phyloP scores from a whole-genome alignment of 2,888 invertebrate species.

The Caenorhabditis sp. region DNA sequence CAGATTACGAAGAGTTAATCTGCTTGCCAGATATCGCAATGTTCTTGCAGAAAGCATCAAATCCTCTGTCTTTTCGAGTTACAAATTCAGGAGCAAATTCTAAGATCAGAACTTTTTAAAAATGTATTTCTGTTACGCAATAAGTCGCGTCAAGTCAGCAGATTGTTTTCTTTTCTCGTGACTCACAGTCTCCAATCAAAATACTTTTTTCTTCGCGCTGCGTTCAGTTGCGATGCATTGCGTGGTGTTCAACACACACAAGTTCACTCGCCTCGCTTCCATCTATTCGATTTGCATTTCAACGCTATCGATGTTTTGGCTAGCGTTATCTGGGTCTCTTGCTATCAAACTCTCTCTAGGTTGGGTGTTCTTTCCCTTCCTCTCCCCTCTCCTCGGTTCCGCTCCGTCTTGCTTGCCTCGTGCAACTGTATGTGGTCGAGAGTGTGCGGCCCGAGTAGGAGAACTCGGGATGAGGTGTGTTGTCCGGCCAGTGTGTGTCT shows the following conservation, averaged over 20 bases:
- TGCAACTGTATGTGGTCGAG: slow-evolving; percentile 43
- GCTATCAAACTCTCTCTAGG: background rate
- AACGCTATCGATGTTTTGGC: slow-evolving; percentile 21
- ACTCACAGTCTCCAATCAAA: background rate
- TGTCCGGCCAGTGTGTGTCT: slow-evolving; percentile 9
- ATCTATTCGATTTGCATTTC: slow-evolving; percentile 34
- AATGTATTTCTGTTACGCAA: background rate
- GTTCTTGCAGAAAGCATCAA: background rate
- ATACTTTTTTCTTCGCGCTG: background rate
- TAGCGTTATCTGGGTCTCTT: background rate
- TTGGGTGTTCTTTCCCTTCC: slow-evolving; percentile 8
- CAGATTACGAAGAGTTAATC: background rate
- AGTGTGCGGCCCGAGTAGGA: slow-evolving; percentile 36
- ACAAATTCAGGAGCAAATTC: too few relatives aligned
- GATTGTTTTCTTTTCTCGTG: background rate
- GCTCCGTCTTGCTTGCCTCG: slow-evolving; percentile 1
- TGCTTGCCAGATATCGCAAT: background rate
- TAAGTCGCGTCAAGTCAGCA: background rate
- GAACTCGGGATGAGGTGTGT: slow-evolving; percentile 19
- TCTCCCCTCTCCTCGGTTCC: background rate
- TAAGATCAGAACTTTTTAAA: background rate
- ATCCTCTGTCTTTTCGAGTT: background rate
- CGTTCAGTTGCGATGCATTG: background rate
- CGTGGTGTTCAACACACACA: background rate
- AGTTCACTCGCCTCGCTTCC: slow-evolving; percentile 1